phyloP scores from a whole-genome alignment of 1,140 invertebrate species.

The Orussus abietinus region DNA sequence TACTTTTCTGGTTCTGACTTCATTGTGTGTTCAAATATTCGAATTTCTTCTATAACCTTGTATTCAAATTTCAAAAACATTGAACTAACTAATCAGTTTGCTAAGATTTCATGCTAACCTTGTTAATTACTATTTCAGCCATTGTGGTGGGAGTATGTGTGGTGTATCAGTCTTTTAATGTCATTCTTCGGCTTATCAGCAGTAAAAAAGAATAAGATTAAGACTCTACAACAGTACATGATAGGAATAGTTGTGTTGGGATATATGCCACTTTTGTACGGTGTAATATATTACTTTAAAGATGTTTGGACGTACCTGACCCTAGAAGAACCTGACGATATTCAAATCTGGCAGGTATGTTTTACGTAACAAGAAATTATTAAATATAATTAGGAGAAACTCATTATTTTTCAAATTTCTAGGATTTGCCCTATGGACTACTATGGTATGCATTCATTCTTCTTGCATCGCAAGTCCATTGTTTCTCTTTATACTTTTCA shows the following conservation, averaged over 20 bases:
- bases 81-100: too few relatives aligned
- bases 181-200: constrained; percentile 84
- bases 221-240: constrained; percentile 77
- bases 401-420: constrained; percentile 39
- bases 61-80: too few relatives aligned
- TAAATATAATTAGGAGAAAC: constrained; percentile 4
- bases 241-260: constrained; percentile 76
- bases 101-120: too few relatives aligned
- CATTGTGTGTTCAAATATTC: too few relatives aligned
- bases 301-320: constrained; percentile 81
- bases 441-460: constrained; percentile 93
- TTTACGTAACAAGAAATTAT: constrained; percentile 10
- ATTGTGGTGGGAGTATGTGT: constrained; percentile 90
- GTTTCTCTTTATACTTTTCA: constrained; percentile 86
- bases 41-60: too few relatives aligned
- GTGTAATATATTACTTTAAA: constrained; percentile 73
- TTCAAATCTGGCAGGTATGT: constrained; percentile 76
- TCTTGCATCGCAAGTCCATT: constrained; percentile 85
- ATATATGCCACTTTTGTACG: constrained; percentile 78
- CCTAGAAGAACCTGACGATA: constrained; percentile 62
- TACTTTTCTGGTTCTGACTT: too few relatives aligned
- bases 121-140: constrained; percentile 58
- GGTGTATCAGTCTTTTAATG: constrained; percentile 82
- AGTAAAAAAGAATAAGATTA: constrained; percentile 76
- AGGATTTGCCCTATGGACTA: constrained; percentile 87